These are phyloP conservation scores for Deilephila porcellus DNA, from an alignment of 2,888 invertebrate species.

Conservation along the genomic window DNA sequence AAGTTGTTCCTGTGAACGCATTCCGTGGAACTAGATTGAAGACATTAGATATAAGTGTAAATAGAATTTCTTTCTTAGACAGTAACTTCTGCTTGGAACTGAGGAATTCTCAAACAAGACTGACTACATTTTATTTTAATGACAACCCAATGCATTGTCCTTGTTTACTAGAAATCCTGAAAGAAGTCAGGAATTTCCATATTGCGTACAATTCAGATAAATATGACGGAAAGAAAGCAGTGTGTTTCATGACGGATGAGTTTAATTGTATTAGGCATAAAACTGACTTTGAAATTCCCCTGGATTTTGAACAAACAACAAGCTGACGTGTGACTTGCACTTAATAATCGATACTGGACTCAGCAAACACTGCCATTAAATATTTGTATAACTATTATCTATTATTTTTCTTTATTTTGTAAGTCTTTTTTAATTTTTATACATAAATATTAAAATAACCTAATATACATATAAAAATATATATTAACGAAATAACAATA, in stretches of 20 bases:
- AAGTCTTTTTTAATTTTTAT: no score
- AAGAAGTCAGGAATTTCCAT: slow-evolving; percentile 61
- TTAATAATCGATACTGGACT: no score
- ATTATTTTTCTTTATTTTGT: no score
- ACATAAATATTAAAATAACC: no score
- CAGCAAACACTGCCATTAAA: no score
- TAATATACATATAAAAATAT: no score
- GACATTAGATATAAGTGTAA: slow-evolving; percentile 66
- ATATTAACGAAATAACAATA: no score
- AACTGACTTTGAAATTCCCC: slow-evolving; percentile 8
- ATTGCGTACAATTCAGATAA: slow-evolving; percentile 61
- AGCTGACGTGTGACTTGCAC: no score
- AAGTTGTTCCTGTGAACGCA: slow-evolving; percentile 61
- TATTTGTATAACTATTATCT: no score
- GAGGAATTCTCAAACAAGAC: slow-evolving; percentile 59
- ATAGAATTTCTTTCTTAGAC: slow-evolving; percentile 66
- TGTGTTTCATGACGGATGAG: slow-evolving; percentile 63
- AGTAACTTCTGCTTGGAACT: slow-evolving; percentile 72
- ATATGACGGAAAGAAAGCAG: slow-evolving; percentile 62
- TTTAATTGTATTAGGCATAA: slow-evolving; percentile 63
- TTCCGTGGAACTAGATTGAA: slow-evolving; percentile 63
- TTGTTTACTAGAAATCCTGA: slow-evolving; percentile 64
- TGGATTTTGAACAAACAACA: no score
- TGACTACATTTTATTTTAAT: slow-evolving; percentile 68
- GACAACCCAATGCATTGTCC: slow-evolving; percentile 78